Conservation (phyloP, 2,113 vertebrate genomes). For the Grallaria varia region DNA sequence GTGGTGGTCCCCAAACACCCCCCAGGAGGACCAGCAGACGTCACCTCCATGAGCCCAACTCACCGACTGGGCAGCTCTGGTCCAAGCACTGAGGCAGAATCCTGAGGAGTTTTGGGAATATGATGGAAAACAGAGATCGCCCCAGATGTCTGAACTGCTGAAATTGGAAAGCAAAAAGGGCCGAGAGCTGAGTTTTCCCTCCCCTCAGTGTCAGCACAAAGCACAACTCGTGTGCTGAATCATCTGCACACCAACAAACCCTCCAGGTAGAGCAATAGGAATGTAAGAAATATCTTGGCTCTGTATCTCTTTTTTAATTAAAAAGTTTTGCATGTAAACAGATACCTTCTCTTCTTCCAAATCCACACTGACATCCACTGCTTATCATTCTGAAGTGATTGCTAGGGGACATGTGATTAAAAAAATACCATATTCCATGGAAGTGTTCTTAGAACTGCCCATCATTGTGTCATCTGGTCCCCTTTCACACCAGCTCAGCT, state of each 20-base stretch:
- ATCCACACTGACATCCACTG: background rate
- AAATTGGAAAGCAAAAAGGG: background rate
- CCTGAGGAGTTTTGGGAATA: background rate
- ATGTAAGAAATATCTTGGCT: background rate
- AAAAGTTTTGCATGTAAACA: constrained; percentile 14
- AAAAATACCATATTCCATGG: background rate
- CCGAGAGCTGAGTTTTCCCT: fast-evolving
- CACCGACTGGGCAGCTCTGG: background rate
- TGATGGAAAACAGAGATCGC: background rate
- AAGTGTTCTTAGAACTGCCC: background rate
- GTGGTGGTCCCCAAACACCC: background rate
- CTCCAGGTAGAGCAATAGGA: background rate
- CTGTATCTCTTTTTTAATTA: background rate
- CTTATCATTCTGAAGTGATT: background rate
- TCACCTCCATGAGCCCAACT: background rate
- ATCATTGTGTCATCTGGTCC: background rate
- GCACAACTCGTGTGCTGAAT: fast-evolving
- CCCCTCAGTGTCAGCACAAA: background rate
- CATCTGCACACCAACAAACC: background rate
- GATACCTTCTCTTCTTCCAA: background rate
- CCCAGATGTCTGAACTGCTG: background rate
- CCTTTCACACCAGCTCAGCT: background rate
- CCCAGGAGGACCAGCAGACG: background rate
- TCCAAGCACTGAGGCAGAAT: background rate
- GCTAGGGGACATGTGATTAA: background rate